phyloP scores from a whole-genome alignment of 2,113 vertebrate genomes.

The Regulus satrapa region DNA sequence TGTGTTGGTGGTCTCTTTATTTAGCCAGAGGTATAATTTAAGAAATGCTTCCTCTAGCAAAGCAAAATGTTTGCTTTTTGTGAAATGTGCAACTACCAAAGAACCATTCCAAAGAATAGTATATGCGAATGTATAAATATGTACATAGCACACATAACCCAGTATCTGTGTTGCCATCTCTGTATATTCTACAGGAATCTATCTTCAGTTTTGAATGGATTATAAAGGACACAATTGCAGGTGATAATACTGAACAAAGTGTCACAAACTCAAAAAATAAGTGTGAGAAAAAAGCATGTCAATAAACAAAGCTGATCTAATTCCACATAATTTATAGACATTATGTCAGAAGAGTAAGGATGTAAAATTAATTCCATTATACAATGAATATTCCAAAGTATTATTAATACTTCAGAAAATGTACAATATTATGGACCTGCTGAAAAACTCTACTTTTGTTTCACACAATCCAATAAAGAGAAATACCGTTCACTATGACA shows the following conservation, averaged over 20 bases:
- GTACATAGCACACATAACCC: neutral
- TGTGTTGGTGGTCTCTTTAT: neutral
- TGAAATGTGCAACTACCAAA: neutral
- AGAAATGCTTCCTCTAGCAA: neutral
- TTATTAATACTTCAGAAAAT: neutral
- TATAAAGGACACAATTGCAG: neutral
- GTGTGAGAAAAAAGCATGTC: neutral
- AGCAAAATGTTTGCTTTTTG: neutral
- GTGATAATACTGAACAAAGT: neutral
- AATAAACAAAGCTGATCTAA: neutral
- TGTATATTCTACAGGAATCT: neutral
- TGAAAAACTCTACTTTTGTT: neutral
- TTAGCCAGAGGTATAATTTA: neutral
- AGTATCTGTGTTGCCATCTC: neutral
- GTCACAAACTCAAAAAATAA: neutral
- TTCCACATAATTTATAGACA: neutral
- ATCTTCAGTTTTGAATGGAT: neutral
- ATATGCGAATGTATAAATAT: fast-evolving
- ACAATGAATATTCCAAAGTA: neutral
- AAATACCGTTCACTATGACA: neutral
- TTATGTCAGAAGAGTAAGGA: neutral
- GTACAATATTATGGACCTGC: neutral
- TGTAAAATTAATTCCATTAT: neutral
- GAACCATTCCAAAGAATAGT: neutral
- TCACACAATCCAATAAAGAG: neutral